Base-by-base conservation (phyloP, 53 echinoderm and acorn worm genomes). In the Temnopleurus reevesii region DNA sequence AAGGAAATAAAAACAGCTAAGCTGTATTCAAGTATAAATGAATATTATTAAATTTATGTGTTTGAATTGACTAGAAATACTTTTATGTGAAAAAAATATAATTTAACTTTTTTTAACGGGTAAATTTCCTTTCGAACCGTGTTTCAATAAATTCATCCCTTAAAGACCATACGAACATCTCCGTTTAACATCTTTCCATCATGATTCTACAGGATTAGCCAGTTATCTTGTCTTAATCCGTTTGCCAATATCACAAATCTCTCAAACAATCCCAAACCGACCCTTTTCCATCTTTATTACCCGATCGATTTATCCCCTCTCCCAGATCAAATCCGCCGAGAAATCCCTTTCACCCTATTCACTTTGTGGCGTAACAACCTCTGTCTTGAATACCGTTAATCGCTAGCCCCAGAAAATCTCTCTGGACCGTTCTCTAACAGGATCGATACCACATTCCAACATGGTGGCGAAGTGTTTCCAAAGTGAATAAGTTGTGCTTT, bases 321-420 rank as follows among this genome's bases (percentile, higher is more conserved):
- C n/a, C 57, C 57, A 47, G 46, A 79, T 46, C 49, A 79, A 79
- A 79, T 79, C 79, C 55, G 25, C 35, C 55, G 27, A 27, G 13
- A 55, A 83, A 83, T 55, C 35, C 60, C 55, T 83, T 83, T 83
- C 57, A 83, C 55, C 21, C 7, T 23, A 46, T 47, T 10, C 56
- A 23, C 27, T 30, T 53, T 83, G 83, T 83, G 83, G 83, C 54
- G 80, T 80, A 80, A 53, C 83, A 83, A 56, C 28, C 56, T 6
- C n/a, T 17, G 38, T 27, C 15, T 79, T 55, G 54, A 83, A 83
- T 56, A 55, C 53, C 49, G 83, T 55, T 83, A 55, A 83, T 83
- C 83, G 83, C 36, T 4, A 53, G n/a, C 83, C 83, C n/a, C n/a
- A n/a, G n/a, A n/a, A 83, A 83, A 83, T 83, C 83, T 83, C 55